A percentile compares a stretch with the other conserved stretches of the same genome.
phyloP scores from a whole-genome alignment of 2,797 vertebrate genomes.

The Cheirogaleus major region DNA sequence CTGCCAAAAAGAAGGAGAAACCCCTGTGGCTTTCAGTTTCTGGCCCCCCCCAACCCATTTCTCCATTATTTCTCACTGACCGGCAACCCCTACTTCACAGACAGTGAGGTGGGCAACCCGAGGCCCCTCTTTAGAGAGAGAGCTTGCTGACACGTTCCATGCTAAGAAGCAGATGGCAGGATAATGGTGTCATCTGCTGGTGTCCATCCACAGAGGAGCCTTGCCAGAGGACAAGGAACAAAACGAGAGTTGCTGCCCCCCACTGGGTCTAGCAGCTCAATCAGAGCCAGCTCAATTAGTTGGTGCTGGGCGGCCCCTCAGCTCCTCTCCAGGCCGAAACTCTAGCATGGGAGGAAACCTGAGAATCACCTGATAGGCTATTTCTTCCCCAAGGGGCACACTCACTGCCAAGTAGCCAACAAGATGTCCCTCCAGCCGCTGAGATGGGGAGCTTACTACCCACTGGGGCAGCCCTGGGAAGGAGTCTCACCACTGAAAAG shows the following conservation, averaged over 20 bases:
- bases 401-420: not conserved
- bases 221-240: not conserved
- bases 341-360: not conserved
- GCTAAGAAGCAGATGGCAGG: conserved; percentile 38
- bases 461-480: not conserved
- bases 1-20: not conserved
- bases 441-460: not conserved
- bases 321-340: not conserved
- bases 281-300: not conserved
- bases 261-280: not conserved
- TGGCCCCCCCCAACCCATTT: not conserved
- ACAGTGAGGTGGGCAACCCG: not conserved
- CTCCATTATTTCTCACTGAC: not conserved
- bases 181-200: not conserved
- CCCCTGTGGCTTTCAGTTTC: not conserved
- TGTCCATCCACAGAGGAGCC: not conserved
- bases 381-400: not conserved
- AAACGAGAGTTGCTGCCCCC: not conserved
- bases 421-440: not conserved
- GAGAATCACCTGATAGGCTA: not conserved
- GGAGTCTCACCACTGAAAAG: not conserved
- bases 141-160: not conserved
- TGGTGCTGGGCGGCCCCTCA: accelerated
- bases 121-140: not conserved
- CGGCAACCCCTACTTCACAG: not conserved